Evolutionary conservation across 2,113 vertebrate genomes (phyloP), one percentile per base, ranked within the genome.

Genomic region (Bungarus multicinctus): DNA sequence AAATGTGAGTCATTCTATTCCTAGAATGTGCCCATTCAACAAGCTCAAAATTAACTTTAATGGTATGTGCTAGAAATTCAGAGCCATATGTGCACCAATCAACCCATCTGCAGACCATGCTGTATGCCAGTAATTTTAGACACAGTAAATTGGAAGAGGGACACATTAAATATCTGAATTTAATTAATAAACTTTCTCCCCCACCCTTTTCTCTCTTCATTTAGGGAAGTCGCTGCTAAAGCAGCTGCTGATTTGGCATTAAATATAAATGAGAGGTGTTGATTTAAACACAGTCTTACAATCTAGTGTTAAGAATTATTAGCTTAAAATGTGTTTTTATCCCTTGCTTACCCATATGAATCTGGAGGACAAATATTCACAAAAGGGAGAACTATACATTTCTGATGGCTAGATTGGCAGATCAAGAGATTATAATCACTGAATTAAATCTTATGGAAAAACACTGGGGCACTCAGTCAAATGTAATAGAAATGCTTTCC

Each of bases 391-490:
- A 34, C 30, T 69, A n/a, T n/a, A 30, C 60, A 69, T 94, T 95
- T 97, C 95, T 96, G 94, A 97, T 95, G 94, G 95, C 86, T 90
- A 97, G 92, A 95, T 91, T 94, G 94, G 94, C 93, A 95, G 96
- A 96, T 96, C 95, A 96, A 96, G 96, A 95, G 91, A 91, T 89
- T 0, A 0, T 93, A 97, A 96, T 95, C 94, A 95, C 94, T 93
- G 91, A 95, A 90, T 88, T 92, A 95, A 95, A 96, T 95, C 93
- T 95, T 91, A 74, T 91, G 14, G 69, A 93, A 91, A 93, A 92
- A 92, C 89, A 92, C 90, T 85, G 92, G 89, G 34, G 93, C 87
- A 92, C 88, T 94, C 92, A 95, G 95, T 97, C 86, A 87, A 93
- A 92, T 87, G 91, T 88, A 93, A 92, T 87, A 94, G 34, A 90